Evolutionary conservation across 2,888 invertebrate genomes (phyloP).

Genomic region (Omphaloscelis lunosa): DNA sequence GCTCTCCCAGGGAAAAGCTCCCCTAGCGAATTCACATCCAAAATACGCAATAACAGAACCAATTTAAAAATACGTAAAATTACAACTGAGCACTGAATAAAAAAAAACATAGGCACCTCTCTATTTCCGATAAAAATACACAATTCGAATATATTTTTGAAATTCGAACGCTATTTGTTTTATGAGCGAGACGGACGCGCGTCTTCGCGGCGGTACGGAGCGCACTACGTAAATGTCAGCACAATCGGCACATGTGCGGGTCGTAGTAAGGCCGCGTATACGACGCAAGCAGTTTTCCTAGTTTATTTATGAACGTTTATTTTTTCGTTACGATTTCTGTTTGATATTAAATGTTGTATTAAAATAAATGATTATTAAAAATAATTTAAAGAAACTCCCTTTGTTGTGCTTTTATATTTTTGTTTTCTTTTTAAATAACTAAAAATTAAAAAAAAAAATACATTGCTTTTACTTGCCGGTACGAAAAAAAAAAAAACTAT

Average conservation of each 20-base stretch:
- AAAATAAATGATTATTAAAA: too few relatives aligned
- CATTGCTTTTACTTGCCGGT: too few relatives aligned
- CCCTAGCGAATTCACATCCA: slow-evolving; percentile 75
- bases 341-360: too few relatives aligned
- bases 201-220: slow-evolving; percentile 85
- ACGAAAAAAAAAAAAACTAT: not conserved
- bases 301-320: slow-evolving; percentile 16
- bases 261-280: slow-evolving; percentile 78
- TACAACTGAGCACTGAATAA: slow-evolving; percentile 59
- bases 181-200: slow-evolving; percentile 77
- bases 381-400: too few relatives aligned
- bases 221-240: slow-evolving; percentile 90
- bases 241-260: slow-evolving; percentile 89
- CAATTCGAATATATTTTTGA: slow-evolving; percentile 69
- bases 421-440: too few relatives aligned
- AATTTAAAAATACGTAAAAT: slow-evolving; percentile 64
- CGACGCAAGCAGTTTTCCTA: slow-evolving; percentile 75
- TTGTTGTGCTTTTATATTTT: too few relatives aligned
- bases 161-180: slow-evolving; percentile 74
- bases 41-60: slow-evolving; percentile 68
- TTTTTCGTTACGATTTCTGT: not conserved
- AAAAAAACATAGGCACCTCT: slow-evolving; percentile 74
- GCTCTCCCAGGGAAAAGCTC: slow-evolving; percentile 82
- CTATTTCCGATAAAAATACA: slow-evolving; percentile 70
- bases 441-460: too few relatives aligned